Conservation (phyloP, 2,113 vertebrate genomes). For the Anarhynchus alexandrinus region DNA sequence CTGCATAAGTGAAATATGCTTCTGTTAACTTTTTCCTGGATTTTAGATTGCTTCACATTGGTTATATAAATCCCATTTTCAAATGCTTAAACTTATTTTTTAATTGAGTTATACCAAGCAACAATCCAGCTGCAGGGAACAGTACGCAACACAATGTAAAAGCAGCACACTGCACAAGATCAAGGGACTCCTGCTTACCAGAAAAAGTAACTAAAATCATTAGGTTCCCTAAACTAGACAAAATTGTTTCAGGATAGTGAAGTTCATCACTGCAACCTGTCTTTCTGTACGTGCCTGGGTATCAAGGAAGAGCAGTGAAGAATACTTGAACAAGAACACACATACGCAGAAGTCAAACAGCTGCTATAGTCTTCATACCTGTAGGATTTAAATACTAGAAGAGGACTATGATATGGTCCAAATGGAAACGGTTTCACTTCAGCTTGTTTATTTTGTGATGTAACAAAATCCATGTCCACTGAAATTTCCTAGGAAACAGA, state of each 20-base stretch:
- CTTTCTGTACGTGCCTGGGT: background rate
- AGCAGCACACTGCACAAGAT: background rate
- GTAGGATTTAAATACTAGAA: conserved; percentile 93
- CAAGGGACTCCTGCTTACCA: background rate
- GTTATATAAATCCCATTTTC: background rate
- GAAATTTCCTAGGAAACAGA: conserved; percentile 77
- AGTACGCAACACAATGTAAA: background rate
- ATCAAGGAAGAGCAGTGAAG: background rate
- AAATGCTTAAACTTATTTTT: background rate
- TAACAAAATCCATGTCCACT: conserved; percentile 77
- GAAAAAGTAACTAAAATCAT: background rate
- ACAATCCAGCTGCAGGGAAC: background rate
- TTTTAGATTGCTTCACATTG: background rate
- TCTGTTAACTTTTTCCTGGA: background rate
- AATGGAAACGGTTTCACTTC: conserved; percentile 83
- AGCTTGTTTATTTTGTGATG: conserved; percentile 58
- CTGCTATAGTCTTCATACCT: conserved; percentile 75
- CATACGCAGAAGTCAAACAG: background rate
- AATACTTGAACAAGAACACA: background rate
- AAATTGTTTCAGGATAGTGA: background rate
- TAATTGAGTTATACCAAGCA: background rate
- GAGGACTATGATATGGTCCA: conserved; percentile 87
- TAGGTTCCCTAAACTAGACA: background rate
- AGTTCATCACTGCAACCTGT: background rate
- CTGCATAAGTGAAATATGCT: background rate